These are phyloP conservation scores for Cenopis cana DNA, from an alignment of 2,888 invertebrate species.

Conservation along the genomic window DNA sequence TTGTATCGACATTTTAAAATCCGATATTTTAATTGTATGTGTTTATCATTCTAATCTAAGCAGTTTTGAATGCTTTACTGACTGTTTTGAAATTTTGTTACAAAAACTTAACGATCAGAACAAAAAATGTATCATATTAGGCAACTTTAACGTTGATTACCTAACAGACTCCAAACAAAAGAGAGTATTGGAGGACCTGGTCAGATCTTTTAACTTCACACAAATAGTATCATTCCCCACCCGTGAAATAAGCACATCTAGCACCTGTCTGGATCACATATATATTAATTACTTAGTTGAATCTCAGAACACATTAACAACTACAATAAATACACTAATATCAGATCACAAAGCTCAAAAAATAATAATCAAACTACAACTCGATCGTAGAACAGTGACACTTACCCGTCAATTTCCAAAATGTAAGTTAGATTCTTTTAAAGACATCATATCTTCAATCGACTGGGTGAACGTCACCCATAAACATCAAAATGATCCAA, in stretches of 20 bases:
- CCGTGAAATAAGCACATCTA: not conserved
- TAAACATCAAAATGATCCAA: not conserved
- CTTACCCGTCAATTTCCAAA: not conserved
- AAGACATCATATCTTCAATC: not conserved
- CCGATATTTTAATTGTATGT: not conserved
- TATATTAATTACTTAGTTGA: not conserved
- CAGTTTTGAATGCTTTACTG: not conserved
- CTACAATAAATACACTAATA: not conserved
- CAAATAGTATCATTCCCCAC: not conserved
- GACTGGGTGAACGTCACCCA: not conserved
- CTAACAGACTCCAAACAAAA: not conserved
- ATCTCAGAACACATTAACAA: not conserved
- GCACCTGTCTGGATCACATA: constrained; percentile 1
- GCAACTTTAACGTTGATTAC: constrained; percentile 12
- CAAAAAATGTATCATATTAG: not conserved
- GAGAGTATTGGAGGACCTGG: not conserved
- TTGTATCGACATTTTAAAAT: not conserved
- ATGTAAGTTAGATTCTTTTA: not conserved
- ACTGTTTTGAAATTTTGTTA: not conserved
- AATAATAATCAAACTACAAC: not conserved
- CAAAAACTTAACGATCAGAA: not conserved
- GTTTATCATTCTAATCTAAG: not conserved
- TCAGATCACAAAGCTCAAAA: constrained; percentile 5
- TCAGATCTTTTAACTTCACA: not conserved
- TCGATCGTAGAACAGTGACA: too few relatives aligned